Base-by-base conservation (phyloP, 2,888 invertebrate genomes). In the Prenolepis imparis region DNA sequence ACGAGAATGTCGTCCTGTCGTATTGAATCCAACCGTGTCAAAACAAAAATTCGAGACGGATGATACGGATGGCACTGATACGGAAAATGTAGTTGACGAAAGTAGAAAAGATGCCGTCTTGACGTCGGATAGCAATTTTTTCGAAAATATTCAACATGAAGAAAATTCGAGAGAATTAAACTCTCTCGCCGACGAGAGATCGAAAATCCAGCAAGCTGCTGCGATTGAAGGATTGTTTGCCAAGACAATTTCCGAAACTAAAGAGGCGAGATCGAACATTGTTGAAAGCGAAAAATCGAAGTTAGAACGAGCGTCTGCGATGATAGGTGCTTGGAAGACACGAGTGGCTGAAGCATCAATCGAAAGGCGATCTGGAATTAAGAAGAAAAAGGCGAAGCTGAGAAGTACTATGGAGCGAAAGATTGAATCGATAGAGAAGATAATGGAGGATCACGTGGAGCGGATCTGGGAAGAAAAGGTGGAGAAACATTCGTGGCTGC, bases 401-500 rank as follows among this genome's bases (percentile, higher is more conserved):
- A 83, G 57, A 21, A 83, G 61, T 18, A 84, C 86, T 9, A n/a
- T 90, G 41, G 90, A 87, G 83, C 90, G 66, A n/a, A 89, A 89
- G 48, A 83, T 90, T 59, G 90, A 85, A 18, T 82, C 87, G 5
- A 86, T 92, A 83, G 91, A 92, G 83, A 90, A 67, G 74, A 88
- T 90, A 66, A 8, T 91, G 77, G 92, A 92, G 72, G 84, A 87
- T 72, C 86, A 88, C 4, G 89, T 92, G 2, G 93, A 91, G 63
- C 78, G 44, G n/a, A 90, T 92, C 11, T 83, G 90, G 82, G 93
- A 91, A 57, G 93, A 92, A 32, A 91, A 89, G 4, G 57, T 91
- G 11, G 92, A 94, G 52, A 94, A 91, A 61, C 89, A 91, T 85
- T 90, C 92, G 4, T 93, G 94, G 92, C 82, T 94, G 1, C 90